phyloP scores from a whole-genome alignment of 2,113 vertebrate species.

The Sapajus apella region DNA sequence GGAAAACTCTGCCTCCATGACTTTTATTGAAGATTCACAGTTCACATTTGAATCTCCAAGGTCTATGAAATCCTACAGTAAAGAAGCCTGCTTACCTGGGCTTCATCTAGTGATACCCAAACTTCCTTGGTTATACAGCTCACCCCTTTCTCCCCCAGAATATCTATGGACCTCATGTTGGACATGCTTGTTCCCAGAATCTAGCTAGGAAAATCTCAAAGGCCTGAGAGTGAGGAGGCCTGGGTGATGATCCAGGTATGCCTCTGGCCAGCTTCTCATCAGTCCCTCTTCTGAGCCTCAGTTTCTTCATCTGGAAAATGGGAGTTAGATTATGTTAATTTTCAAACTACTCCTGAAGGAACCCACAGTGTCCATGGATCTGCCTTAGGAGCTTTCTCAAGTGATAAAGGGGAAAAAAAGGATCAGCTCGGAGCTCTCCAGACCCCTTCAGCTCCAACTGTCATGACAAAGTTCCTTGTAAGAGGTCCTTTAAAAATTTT shows the following conservation, averaged over 20 bases:
- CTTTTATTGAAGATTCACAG: neutral
- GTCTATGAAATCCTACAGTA: neutral
- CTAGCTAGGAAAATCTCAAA: neutral
- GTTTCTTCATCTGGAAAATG: neutral
- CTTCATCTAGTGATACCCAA: neutral
- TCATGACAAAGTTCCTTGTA: neutral
- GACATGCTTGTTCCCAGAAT: neutral
- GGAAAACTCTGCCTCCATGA: neutral
- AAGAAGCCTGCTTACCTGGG: neutral
- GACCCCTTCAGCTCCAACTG: neutral
- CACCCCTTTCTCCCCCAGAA: neutral
- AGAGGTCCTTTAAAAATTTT: neutral
- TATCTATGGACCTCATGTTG: neutral
- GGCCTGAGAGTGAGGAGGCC: neutral
- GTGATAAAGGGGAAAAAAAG: neutral
- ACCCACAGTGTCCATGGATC: neutral
- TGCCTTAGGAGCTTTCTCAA: neutral
- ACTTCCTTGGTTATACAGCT: neutral
- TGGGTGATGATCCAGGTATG: neutral
- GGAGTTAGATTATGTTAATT: neutral
- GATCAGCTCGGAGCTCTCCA: neutral
- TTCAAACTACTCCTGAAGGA: neutral
- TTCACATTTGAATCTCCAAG: neutral
- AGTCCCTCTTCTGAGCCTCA: neutral
- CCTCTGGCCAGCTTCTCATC: neutral